Percentiles rank a stretch among this genome's conserved stretches.
phyloP scores from a whole-genome alignment of 1,140 invertebrate species.

The Lanistes nyassanus region DNA sequence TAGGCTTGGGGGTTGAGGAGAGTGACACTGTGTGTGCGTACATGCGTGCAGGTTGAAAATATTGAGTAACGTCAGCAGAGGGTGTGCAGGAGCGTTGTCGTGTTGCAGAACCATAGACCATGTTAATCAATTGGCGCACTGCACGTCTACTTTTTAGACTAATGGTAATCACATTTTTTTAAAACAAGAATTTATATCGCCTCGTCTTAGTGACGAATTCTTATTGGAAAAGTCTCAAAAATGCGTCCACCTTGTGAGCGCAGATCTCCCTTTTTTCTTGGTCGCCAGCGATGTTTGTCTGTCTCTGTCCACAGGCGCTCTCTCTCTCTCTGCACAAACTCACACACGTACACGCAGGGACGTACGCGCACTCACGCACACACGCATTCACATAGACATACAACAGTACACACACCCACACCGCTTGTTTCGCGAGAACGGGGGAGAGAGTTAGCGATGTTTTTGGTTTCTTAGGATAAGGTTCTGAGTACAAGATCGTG shows the following conservation, averaged over 20 bases:
- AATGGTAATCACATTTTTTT: not conserved
- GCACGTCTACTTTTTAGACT: not conserved
- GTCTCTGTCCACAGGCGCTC: not conserved
- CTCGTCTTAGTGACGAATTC: not conserved
- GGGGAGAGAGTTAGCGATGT: no score
- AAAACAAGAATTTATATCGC: not conserved
- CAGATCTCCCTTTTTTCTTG: not conserved
- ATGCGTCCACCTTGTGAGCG: not conserved
- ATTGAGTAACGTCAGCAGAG: no score
- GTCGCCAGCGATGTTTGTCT: not conserved
- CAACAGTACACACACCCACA: constrained; percentile 1
- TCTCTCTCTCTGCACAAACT: not conserved
- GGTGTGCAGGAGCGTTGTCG: not conserved
- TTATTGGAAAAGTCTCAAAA: not conserved
- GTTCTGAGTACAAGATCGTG: no score
- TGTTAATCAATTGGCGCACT: not conserved
- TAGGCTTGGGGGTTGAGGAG: not conserved
- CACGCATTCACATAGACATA: constrained; percentile 3
- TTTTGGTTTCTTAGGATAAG: no score
- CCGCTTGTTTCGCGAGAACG: no score
- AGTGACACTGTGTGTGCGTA: constrained; percentile 3
- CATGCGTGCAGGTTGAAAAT: not conserved
- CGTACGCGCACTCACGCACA: not conserved
- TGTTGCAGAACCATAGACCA: not conserved
- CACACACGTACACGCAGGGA: not conserved